Evolutionary conservation across 2,888 invertebrate species (phyloP), one percentile per base, ranked within the genome.

Genomic region (Galerucella nymphaeae): DNA sequence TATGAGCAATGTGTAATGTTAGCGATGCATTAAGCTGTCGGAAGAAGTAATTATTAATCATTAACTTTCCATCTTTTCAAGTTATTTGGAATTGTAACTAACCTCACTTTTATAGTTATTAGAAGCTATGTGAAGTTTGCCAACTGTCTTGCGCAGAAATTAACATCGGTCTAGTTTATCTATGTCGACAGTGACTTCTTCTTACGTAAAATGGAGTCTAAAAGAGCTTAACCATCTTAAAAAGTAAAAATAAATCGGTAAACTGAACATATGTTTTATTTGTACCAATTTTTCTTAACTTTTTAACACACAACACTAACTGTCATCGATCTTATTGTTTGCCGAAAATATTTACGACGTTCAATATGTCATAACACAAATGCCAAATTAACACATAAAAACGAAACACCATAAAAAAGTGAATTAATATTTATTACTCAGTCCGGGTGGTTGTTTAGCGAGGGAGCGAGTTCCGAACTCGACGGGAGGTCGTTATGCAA

Each of bases 391-490:
- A 84, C 84, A 81, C 82, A 81, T 83, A 79, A 81, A 80, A 82
- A 82, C 79, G 79, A 74, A 79, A 77, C 73, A 76, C 78, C 78
- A 80, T 81, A 82, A 84, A 83, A 83, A 83, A 82, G 76, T 72
- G 81, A 83, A 84, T 84, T 84, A 83, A 83, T 83, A 84, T 84
- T 84, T 84, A 84, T 83, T 75, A 78, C 76, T 77, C 76, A 62
- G 74, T 72, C 75, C 66, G 75, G 81, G 79, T 79, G 80, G 80
- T 81, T 80, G 79, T 79, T 76, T 77, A 72, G 74, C 73, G 77
- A 77, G 75, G 80, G 76, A 72, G 74, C 71, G 71, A 57, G 68
- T 48, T 53, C 55, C 65, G 66, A 67, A 66, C 73, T 50, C 75
- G 58, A 70, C 79, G 75, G 79, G 81, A 69, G 80, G 77, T 73